Evolutionary conservation across 2,113 vertebrate species (phyloP).

Genomic region (Polypterus bichir): DNA sequence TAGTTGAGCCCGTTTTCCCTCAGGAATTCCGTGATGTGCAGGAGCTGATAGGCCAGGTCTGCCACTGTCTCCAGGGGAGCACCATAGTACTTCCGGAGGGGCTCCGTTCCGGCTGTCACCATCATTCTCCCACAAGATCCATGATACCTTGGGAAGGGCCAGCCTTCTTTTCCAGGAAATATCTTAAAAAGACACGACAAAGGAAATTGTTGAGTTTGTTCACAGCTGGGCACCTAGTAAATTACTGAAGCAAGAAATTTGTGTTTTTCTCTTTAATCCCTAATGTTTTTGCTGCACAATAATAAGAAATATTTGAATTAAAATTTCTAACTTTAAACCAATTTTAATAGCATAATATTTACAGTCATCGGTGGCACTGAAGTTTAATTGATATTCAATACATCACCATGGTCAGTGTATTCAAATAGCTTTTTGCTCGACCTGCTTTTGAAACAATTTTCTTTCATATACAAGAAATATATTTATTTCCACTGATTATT

Average conservation of each 20-base stretch:
- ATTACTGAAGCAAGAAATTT: neutral
- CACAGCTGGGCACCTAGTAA: neutral
- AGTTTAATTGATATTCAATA: no score
- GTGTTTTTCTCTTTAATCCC: no score
- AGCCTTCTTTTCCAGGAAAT: conserved; percentile 63
- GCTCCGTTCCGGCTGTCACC: conserved; percentile 47
- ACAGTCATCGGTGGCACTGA: no score
- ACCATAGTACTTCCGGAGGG: conserved; percentile 40
- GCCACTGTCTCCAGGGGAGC: conserved; percentile 38
- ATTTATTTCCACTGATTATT: no score
- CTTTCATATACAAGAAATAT: no score
- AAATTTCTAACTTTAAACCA: no score
- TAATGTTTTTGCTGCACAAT: no score
- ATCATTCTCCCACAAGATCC: conserved; percentile 61
- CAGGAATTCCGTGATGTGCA: conserved; percentile 50
- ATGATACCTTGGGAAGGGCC: conserved; percentile 66
- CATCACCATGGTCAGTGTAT: no score
- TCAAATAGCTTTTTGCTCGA: no score
- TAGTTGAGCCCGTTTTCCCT: conserved; percentile 62
- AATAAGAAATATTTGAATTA: no score
- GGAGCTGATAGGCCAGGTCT: conserved; percentile 60
- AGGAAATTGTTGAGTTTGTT: neutral
- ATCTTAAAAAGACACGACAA: conserved; percentile 38
- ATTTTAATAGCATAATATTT: no score
- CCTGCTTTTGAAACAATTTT: no score